A percentile compares a stretch with the other conserved stretches of the same genome.
These are phyloP conservation scores for Nannoperca obscura DNA, from an alignment of 2,797 vertebrate species.

Conservation along the genomic window DNA sequence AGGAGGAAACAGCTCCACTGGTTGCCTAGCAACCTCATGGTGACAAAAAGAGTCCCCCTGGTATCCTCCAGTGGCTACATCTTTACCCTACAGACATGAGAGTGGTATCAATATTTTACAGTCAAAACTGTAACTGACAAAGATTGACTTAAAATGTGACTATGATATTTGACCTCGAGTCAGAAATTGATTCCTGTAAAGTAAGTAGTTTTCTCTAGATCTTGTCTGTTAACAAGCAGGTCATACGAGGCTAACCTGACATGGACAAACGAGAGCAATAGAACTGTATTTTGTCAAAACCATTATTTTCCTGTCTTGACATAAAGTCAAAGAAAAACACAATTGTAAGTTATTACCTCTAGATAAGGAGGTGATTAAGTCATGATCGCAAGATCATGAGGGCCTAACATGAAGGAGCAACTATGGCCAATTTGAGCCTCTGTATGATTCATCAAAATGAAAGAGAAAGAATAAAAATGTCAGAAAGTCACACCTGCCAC, in stretches of 20 bases:
- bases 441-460: slow-evolving; percentile 11
- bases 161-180: background rate
- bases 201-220: background rate
- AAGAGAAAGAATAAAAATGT: background rate
- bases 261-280: background rate
- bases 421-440: background rate
- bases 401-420: background rate
- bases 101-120: background rate
- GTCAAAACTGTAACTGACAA: background rate
- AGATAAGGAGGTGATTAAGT: background rate
- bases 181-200: background rate
- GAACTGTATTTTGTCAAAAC: background rate
- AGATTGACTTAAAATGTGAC: background rate
- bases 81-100: background rate
- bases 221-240: background rate
- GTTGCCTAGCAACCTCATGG: background rate
- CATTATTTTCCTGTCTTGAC: background rate
- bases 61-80: background rate
- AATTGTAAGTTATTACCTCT: background rate
- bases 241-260: background rate
- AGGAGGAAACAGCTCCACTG: background rate
- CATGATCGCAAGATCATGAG: background rate
- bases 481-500: slow-evolving; percentile 85
- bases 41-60: background rate
- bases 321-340: slow-evolving; percentile 1